Conservation (phyloP, 1,140 invertebrate genomes). For the Achatina immaculata region DNA sequence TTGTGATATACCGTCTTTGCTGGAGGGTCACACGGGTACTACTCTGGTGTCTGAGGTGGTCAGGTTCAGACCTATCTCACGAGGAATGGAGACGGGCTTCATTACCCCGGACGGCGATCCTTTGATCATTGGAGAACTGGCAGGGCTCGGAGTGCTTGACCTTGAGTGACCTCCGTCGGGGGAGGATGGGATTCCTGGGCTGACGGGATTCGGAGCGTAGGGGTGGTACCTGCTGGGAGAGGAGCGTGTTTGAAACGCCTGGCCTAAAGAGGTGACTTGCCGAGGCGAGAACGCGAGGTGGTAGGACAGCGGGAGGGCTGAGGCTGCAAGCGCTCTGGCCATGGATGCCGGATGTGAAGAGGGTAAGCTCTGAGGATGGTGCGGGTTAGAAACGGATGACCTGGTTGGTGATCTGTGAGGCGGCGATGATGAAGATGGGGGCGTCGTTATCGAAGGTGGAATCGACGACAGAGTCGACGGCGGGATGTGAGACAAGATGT, state of each 20-base stretch:
- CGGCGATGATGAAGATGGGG: conserved; percentile 16
- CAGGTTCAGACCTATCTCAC: conserved; percentile 30
- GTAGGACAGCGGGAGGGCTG: conserved; percentile 34
- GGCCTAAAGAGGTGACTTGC: conserved; percentile 8
- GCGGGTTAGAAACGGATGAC: not conserved
- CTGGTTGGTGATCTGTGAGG: conserved; percentile 8
- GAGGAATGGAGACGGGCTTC: conserved; percentile 39
- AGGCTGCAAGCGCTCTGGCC: conserved; percentile 22
- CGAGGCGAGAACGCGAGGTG: conserved; percentile 27
- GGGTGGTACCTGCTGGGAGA: conserved; percentile 41
- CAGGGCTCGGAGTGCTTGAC: conserved; percentile 35
- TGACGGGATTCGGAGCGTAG: conserved; percentile 41
- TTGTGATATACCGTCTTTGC: too few species aligned
- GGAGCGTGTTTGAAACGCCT: conserved; percentile 16
- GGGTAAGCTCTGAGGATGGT: conserved; percentile 24
- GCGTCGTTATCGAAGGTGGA: not conserved
- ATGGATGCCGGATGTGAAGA: conserved; percentile 15
- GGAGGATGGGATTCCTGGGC: conserved; percentile 24
- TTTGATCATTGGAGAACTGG: conserved; percentile 30
- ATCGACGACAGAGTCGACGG: conserved; percentile 4
- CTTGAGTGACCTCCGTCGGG: conserved; percentile 23
- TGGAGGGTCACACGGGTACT: conserved; percentile 4
- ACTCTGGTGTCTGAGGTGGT: conserved; percentile 14
- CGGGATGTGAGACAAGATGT: conserved; percentile 11
- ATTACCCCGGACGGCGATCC: conserved; percentile 18